Base-by-base conservation (phyloP, 2,113 vertebrate species). In the Apodemus sylvaticus region DNA sequence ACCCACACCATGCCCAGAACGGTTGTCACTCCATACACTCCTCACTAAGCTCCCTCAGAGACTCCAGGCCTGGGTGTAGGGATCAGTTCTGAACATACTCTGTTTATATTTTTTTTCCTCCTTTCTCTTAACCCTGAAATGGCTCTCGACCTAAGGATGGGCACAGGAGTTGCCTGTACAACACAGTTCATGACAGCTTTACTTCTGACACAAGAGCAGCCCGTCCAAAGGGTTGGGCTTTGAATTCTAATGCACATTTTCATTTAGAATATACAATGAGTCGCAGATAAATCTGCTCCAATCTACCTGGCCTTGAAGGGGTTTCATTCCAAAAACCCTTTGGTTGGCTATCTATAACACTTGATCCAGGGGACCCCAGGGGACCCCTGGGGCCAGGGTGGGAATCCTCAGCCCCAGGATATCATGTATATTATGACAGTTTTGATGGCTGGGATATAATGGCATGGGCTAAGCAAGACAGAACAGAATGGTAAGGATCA, bases 1-100 rank as follows among this genome's bases (percentile, higher is more conserved):
- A 22, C 51, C 4, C n/a, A 31, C 4, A 1, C 7, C 29, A 11
- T 55, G 8, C 7, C 58, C 73, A 31, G 82, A 1, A 24, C 86
- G 77, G 4, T 36, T 78, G 70, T 45, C 1, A 7, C 70, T 53
- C 31, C 45, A 79, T 7, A 55, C 71, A 42, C 62, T 76, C 6
- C 55, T 76, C 62, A 48, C 0, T 1, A 48, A 55, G 34, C 3
- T 12, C 4, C 2, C 34, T 48, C 9, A 19, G 29, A 10, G 31
- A 7, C 19, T 76, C 55, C 83, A n/a, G 11, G n/a, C 14, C 2
- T 0, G 0, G 55, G 42, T 4, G 4, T 0, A 34, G 3, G 26
- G 76, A 20, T n/a, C 76, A 76, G 53, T 53, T 89, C 94, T 70
- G 60, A 76, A 17, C 90, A n/a, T 24, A 90, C 42, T 34, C 36